Percentiles rank a stretch among this genome's conserved stretches.
Evolutionary conservation across 2,113 vertebrate species (phyloP).

Genomic region (Pluvianellus socialis): DNA sequence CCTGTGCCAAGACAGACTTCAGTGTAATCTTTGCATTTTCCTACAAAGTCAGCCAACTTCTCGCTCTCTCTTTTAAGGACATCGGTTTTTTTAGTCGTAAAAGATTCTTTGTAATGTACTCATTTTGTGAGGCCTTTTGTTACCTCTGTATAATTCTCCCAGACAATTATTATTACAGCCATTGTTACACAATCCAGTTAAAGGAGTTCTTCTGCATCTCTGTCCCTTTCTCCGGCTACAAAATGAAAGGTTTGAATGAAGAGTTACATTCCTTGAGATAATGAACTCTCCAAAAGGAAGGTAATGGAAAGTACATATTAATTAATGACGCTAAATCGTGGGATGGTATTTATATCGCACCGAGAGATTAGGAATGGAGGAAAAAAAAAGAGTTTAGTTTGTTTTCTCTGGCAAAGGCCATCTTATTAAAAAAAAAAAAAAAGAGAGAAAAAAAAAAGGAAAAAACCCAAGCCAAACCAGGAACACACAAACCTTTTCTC

Average conservation of each 20-base stretch:
- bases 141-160: constrained; percentile 46
- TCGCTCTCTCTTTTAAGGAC: constrained; percentile 15
- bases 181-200: constrained; percentile 50
- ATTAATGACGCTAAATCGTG: constrained; percentile 27
- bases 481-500: neutral
- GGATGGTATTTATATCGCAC: constrained; percentile 7
- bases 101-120: constrained; percentile 44
- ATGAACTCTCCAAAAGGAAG: constrained; percentile 45
- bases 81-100: constrained; percentile 44
- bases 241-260: constrained; percentile 58
- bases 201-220: neutral
- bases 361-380: neutral
- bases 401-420: neutral
- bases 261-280: constrained; percentile 30
- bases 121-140: constrained; percentile 52
- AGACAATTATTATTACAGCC: constrained; percentile 51
- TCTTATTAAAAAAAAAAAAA: neutral
- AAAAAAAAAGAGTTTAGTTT: neutral
- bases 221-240: neutral
- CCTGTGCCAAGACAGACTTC: neutral
- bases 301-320: constrained; percentile 44
- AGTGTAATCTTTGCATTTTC: neutral
- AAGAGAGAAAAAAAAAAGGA: rapidly evolving
- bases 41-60: neutral
- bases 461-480: neutral